Base-by-base conservation (phyloP, 2,888 invertebrate species). In the Colletes collaris region DNA sequence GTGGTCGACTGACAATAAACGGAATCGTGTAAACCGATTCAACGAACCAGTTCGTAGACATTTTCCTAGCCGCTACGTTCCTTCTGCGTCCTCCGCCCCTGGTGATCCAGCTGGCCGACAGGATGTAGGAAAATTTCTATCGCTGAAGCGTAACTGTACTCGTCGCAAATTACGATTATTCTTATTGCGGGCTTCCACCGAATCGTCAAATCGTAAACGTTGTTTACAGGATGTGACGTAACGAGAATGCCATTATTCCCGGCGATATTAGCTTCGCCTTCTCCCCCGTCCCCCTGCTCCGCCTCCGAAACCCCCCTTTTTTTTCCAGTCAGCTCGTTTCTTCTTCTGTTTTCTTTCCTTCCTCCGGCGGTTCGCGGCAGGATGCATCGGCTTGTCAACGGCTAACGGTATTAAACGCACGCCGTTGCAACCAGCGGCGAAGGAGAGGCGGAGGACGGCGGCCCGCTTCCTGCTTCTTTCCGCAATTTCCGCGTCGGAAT, bases 211-310 rank as follows among this genome's bases (percentile, higher is more conserved):
- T 85, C 44, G 78, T 69, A 71, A 85, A 73, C 72, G 55, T 55
- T 81, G 78, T 80, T 81, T 76, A 66, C 83, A 81, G 85, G 81
- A 85, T 60, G 68, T 79, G 76, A 79, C 74, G 79, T 69, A 67
- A 83, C 58, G 74, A 60, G 69, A 73, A 56, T 66, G 16, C 53
- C 74, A 76, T 85, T 79, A 78, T 85, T 80, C 65, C 53, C 59
- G 53, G 49, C 65, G 66, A 74, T 85, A 80, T 75, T 72, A 85
- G 40, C 63, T 44, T 4, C 16, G 27, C 8, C 27, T 2, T 19
- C 0, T 27, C 37, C 27, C 11, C 11, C 10, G 13, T 27, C 8
- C 10, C 27, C 19, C 6, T n/a, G 10, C 35, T 4, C 11, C 52
- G 2, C 13, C 37, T 0, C 19, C 46, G 11, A 11, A 0, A 10